Evolutionary conservation across 1,140 invertebrate species (phyloP).

Genomic region (Aphelinus atriplicis): DNA sequence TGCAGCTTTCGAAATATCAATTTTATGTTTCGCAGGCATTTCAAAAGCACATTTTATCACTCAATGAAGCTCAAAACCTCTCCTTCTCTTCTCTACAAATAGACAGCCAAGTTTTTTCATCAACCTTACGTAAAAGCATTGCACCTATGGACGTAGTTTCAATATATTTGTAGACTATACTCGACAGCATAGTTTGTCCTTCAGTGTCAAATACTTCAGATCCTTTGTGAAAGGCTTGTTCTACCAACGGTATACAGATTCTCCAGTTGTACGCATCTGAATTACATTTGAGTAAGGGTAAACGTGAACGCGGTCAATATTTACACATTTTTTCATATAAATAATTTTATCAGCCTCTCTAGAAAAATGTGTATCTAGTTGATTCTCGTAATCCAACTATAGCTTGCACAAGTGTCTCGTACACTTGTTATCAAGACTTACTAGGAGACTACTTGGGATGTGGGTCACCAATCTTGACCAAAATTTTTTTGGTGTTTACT

Average conservation of each 20-base stretch:
- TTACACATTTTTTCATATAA: background rate
- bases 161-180: conserved; percentile 13
- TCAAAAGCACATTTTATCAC: too few species aligned
- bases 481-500: too few species aligned
- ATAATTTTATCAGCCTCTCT: too few species aligned
- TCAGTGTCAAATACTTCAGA: background rate
- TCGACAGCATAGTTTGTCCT: background rate
- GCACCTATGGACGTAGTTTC: background rate
- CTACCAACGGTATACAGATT: background rate
- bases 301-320: background rate
- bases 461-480: too few species aligned
- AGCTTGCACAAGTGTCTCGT: too few species aligned
- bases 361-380: too few species aligned
- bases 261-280: conserved; percentile 34
- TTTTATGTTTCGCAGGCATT: too few species aligned
- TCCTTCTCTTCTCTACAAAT: background rate
- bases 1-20: too few species aligned
- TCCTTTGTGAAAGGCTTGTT: conserved; percentile 2
- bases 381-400: too few species aligned
- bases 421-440: too few species aligned
- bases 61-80: too few species aligned
- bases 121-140: conserved; percentile 2
- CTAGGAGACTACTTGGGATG: too few species aligned
- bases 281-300: conserved; percentile 2
- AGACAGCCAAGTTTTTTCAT: background rate